Conservation (phyloP, 2,797 vertebrate genomes). For the Florisuga fusca region DNA sequence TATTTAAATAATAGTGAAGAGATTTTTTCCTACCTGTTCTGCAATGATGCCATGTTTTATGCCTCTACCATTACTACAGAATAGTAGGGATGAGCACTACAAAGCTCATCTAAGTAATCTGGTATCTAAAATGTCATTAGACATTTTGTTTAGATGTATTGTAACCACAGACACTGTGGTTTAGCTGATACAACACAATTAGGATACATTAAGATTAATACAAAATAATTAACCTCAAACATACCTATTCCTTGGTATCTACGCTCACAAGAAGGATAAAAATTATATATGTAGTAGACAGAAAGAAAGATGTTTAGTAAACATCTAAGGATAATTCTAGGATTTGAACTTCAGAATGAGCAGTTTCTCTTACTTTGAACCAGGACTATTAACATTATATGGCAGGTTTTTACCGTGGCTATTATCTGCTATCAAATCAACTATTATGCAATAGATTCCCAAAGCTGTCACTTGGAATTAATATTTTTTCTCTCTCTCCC, state of each 20-base stretch:
- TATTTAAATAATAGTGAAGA: not conserved
- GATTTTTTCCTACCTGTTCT: not conserved
- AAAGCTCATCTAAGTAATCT: not conserved
- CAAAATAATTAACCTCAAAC: not conserved
- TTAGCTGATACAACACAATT: not conserved
- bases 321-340: not conserved
- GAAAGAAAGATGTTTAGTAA: not conserved
- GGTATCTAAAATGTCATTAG: not conserved
- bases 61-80: not conserved
- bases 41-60: not conserved
- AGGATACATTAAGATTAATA: not conserved
- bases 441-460: not conserved
- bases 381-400: not conserved
- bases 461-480: not conserved
- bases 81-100: not conserved
- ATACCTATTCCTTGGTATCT: not conserved
- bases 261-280: not conserved
- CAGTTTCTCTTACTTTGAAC: not conserved
- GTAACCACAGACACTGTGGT: not conserved
- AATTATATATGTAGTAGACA: not conserved
- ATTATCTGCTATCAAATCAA: not conserved
- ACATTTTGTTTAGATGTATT: not conserved
- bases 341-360: not conserved
- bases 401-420: not conserved
- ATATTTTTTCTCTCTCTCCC: not conserved